These are phyloP conservation scores for Neogobius melanostomus DNA, from an alignment of 2,113 vertebrate genomes.

Conservation along the genomic window DNA sequence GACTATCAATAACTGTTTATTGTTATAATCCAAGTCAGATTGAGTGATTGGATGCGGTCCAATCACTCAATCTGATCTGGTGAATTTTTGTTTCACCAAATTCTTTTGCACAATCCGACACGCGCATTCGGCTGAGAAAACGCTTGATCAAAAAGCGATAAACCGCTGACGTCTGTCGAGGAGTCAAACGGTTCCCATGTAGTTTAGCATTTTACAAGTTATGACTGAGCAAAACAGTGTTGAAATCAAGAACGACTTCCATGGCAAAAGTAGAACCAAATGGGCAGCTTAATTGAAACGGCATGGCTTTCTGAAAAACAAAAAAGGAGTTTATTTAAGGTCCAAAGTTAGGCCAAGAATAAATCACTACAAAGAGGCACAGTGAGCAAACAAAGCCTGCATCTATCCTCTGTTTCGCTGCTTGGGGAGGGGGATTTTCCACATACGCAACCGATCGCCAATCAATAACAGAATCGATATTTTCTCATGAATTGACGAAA, in stretches of 20 bases:
- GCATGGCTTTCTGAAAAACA: background rate
- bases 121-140: background rate
- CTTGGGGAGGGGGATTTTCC: background rate
- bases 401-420: background rate
- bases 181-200: background rate
- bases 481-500: no score
- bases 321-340: background rate
- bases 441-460: background rate
- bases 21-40: no score
- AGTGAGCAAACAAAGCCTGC: background rate
- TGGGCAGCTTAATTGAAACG: background rate
- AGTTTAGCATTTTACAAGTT: background rate
- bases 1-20: no score
- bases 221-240: background rate
- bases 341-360: background rate
- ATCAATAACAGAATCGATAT: constrained; percentile 5
- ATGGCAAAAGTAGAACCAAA: background rate
- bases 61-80: no score
- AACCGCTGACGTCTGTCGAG: background rate
- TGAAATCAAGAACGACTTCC: background rate
- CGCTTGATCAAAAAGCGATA: background rate
- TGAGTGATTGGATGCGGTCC: no score
- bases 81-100: background rate
- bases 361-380: background rate
- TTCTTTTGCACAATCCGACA: background rate